Percentiles rank a stretch among this genome's conserved stretches.
These are phyloP conservation scores for Candidula unifasciata DNA, from an alignment of 2,888 invertebrate genomes.

Conservation along the genomic window DNA sequence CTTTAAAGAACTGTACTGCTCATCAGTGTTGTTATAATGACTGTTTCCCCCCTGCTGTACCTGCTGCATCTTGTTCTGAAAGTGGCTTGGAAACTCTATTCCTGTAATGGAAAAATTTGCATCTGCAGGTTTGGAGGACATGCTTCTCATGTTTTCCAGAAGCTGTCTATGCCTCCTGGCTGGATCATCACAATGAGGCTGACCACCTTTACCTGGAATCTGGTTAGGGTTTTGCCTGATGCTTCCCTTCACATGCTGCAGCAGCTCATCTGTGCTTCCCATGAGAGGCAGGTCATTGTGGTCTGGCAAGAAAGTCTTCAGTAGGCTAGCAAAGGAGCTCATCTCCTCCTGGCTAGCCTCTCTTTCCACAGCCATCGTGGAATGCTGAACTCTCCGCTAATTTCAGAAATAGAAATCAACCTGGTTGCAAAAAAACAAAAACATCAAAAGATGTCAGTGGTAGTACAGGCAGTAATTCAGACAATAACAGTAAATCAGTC, in stretches of 20 bases:
- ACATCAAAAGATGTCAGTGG: not conserved
- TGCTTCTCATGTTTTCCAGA: no score
- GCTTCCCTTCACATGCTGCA: conserved; percentile 33
- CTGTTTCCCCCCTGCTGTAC: no score
- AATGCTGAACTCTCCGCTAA: not conserved
- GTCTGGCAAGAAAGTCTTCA: conserved; percentile 49
- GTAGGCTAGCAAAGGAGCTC: conserved; percentile 37
- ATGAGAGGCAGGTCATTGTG: conserved; percentile 35
- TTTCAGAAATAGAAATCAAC: conserved; percentile 1
- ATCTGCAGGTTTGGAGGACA: not conserved
- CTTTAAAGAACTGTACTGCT: not conserved
- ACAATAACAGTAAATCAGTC: not conserved
- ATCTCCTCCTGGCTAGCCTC: conserved; percentile 40
- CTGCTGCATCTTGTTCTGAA: not conserved
- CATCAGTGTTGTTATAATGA: not conserved
- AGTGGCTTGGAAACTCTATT: not conserved
- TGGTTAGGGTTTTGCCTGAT: not conserved
- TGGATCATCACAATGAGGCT: not conserved
- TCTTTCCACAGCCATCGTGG: conserved; percentile 36
- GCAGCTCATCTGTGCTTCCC: conserved; percentile 29
- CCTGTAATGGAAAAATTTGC: not conserved
- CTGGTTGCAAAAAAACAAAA: not conserved
- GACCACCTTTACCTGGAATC: not conserved
- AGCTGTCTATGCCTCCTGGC: not conserved
- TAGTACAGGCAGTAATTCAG: not conserved